These are phyloP conservation scores for Campoplex nolae DNA, from an alignment of 2,888 invertebrate species.

Conservation along the genomic window DNA sequence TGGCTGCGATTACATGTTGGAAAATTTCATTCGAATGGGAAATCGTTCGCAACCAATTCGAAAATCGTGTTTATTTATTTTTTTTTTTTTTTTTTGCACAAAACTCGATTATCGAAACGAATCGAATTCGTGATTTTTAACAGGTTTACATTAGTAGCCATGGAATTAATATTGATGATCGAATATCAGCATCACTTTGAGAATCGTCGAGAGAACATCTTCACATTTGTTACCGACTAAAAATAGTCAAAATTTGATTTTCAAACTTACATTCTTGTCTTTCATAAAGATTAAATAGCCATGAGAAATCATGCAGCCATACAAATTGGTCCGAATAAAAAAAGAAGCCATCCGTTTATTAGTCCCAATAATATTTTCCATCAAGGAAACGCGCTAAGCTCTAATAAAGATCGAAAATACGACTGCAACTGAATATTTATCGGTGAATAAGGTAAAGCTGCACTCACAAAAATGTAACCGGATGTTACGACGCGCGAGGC, in stretches of 20 bases:
- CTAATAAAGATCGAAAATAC: background rate
- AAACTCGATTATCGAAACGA: no score
- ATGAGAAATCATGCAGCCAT: background rate
- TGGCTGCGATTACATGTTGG: background rate
- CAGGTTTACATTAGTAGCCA: no score
- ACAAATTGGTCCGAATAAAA: background rate
- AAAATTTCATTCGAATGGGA: background rate
- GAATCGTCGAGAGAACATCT: no score
- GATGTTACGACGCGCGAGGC: background rate
- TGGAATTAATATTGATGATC: no score
- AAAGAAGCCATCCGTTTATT: background rate
- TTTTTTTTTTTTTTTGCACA: no score
- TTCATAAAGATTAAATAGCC: no score
- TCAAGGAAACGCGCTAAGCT: background rate
- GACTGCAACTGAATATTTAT: background rate
- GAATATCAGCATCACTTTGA: no score
- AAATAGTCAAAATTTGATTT: no score
- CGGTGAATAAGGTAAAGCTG: background rate
- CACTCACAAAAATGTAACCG: conserved; percentile 11
- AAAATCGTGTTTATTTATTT: no score
- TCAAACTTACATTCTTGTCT: no score
- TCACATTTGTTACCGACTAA: no score
- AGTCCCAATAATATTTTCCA: background rate
- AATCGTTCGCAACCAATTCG: background rate
- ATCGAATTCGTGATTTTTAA: no score